phyloP scores from a whole-genome alignment of 2,113 vertebrate species.

The Collichthys lucidus region DNA sequence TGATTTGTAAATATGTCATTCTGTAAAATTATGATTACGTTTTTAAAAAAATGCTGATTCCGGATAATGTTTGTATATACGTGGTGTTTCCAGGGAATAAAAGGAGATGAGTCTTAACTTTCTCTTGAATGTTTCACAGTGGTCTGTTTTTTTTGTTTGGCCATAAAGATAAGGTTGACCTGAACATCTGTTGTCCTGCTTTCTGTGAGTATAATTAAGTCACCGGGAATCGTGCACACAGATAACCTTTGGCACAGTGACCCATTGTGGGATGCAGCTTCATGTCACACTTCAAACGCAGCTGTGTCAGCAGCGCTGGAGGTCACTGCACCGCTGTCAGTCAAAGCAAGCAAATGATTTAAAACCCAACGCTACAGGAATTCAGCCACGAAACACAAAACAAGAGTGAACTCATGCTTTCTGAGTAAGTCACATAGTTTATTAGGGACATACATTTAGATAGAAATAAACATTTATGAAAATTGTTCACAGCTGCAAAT shows the following conservation, averaged over 20 bases:
- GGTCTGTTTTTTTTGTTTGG: not conserved
- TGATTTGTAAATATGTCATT: slow-evolving; percentile 84
- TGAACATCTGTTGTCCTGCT: slow-evolving; percentile 10
- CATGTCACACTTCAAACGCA: slow-evolving; percentile 37
- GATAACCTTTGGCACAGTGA: slow-evolving; percentile 35
- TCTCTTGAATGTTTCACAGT: slow-evolving; percentile 16
- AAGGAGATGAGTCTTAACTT: slow-evolving; percentile 63
- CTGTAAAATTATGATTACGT: slow-evolving; percentile 77
- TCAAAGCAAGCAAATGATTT: slow-evolving; percentile 49
- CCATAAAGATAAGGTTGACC: not conserved
- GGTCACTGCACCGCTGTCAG: slow-evolving; percentile 60
- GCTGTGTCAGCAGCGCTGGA: slow-evolving; percentile 49
- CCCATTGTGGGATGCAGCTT: slow-evolving; percentile 13
- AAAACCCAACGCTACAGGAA: not conserved
- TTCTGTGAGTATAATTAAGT: slow-evolving; percentile 17
- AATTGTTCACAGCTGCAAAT: not conserved
- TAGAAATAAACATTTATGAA: too few relatives aligned
- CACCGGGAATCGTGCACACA: not conserved
- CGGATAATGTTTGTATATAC: slow-evolving; percentile 66
- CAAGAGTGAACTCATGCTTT: slow-evolving; percentile 5
- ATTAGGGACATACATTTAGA: too few relatives aligned
- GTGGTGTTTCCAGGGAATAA: slow-evolving; percentile 80
- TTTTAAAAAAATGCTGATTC: slow-evolving; percentile 73
- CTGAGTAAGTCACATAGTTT: not conserved
- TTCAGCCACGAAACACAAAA: not conserved